These are phyloP conservation scores for Diachasma alloeum DNA, from an alignment of 1,140 invertebrate genomes.

Conservation along the genomic window DNA sequence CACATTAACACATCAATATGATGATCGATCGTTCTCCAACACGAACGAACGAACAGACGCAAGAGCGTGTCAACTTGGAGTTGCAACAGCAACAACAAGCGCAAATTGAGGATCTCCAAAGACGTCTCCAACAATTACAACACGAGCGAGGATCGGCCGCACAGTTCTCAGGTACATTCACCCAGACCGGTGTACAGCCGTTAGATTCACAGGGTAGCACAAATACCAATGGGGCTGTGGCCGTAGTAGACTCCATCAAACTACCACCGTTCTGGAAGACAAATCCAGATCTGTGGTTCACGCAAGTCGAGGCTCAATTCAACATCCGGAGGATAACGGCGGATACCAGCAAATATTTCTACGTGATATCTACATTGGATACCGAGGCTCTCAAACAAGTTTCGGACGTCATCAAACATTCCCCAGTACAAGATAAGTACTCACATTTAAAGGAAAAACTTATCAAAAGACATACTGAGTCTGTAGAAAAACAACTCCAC, in stretches of 20 bases:
- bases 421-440: constrained; percentile 29
- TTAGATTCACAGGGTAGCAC: not conserved
- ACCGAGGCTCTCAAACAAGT: not conserved
- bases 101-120: not conserved
- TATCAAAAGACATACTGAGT: constrained; percentile 37
- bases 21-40: not conserved
- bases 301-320: constrained; percentile 38
- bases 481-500: constrained; percentile 1
- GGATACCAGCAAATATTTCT: constrained; percentile 16
- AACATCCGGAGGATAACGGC: constrained; percentile 42
- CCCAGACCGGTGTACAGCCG: not conserved
- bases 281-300: not conserved
- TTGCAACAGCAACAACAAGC: not conserved
- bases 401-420: constrained; percentile 15
- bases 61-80: not conserved
- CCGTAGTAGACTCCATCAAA: not conserved
- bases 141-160: not conserved
- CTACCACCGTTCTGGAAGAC: not conserved
- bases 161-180: not conserved
- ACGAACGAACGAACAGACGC: not conserved
- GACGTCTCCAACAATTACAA: not conserved
- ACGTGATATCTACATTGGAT: constrained; percentile 14
- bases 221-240: not conserved
- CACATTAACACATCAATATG: not conserved
- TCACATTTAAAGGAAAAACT: constrained; percentile 27